phyloP scores from a whole-genome alignment of 2,888 invertebrate species.

The Galeopsomyia nigrocyanea region DNA sequence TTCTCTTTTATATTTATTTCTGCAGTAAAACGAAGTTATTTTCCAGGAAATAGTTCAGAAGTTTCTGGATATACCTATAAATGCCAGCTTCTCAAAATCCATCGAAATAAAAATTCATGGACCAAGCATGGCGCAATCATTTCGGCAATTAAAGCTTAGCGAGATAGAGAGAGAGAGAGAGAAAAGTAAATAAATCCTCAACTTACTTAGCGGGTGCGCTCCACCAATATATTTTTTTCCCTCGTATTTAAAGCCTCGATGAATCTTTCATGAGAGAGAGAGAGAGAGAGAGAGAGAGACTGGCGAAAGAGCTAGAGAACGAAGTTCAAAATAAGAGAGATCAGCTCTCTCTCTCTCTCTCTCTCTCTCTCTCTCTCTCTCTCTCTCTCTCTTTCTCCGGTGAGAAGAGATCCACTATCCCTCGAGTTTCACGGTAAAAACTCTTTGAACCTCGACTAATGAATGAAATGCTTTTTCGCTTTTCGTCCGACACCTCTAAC shows the following conservation, averaged over 20 bases:
- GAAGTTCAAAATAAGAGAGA: constrained; percentile 39
- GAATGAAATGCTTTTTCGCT: constrained; percentile 41
- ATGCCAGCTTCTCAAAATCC: no score
- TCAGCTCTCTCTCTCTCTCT: constrained; percentile 9
- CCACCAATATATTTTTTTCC: constrained; percentile 8
- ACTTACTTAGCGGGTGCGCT: no score
- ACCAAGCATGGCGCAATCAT: no score
- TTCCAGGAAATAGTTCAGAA: no score
- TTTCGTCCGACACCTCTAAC: constrained; percentile 22
- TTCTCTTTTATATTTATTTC: no score
- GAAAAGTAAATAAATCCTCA: no score
- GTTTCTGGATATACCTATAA: no score
- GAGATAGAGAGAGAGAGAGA: no score
- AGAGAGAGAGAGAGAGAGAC: background rate
- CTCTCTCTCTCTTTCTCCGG: background rate
- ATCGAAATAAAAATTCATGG: no score
- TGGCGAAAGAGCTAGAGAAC: background rate
- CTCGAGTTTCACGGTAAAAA: constrained; percentile 1
- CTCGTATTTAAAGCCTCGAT: constrained; percentile 12
- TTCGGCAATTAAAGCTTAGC: no score
- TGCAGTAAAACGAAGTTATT: no score
- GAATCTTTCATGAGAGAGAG: constrained; percentile 32
- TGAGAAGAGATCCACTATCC: background rate
- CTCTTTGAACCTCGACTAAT: constrained; percentile 27
- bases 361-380: background rate